Evolutionary conservation across 2,797 vertebrate genomes (phyloP), one percentile per base, ranked within the genome.

Genomic region (Podarcis siculus): DNA sequence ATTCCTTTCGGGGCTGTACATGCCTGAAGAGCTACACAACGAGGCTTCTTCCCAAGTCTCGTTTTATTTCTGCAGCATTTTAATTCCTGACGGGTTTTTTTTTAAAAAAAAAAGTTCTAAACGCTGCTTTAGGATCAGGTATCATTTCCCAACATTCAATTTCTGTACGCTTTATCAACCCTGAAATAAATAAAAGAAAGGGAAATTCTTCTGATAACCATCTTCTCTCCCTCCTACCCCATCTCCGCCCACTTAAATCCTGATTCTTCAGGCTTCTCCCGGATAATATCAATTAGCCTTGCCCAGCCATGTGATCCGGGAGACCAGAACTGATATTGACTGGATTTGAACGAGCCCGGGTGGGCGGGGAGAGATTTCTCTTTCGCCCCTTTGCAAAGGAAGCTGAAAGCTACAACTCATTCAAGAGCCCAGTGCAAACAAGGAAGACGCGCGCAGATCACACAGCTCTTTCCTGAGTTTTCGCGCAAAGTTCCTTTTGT

Each of bases 291-390:
- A 23, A 2, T 78, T 7, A 30, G 15, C n/a, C 7, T 19, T 30
- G 37, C 72, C 73, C 1, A 49, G 19, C 0, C n/a, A 0, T 5
- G n/a, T 19, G 87, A 21, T 64, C 35, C 23, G 39, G 39, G 21
- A n/a, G 72, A 8, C 19, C 42, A 35, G 19, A 23, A 55, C 12
- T 35, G 27, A 21, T 21, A 21, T 12, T 55, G 17, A 10, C 3
- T 0, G 0, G 35, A 13, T 21, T 2, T 35, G 55, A 8, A 10
- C 3, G 19, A 21, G 13, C 17, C 49, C 13, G 0, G 1, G 7
- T 4, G 1, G 2, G 49, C 49, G 49, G 49, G 49, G 2, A 9
- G 61, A 1, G 7, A 55, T 1, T 0, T 37, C 0, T 27, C 17
- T 67, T 8, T 42, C 35, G 5, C 3, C 3, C 27, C 32, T 72